phyloP scores from a whole-genome alignment of 2,888 invertebrate genomes.

The Cecidostiba fungosa region DNA sequence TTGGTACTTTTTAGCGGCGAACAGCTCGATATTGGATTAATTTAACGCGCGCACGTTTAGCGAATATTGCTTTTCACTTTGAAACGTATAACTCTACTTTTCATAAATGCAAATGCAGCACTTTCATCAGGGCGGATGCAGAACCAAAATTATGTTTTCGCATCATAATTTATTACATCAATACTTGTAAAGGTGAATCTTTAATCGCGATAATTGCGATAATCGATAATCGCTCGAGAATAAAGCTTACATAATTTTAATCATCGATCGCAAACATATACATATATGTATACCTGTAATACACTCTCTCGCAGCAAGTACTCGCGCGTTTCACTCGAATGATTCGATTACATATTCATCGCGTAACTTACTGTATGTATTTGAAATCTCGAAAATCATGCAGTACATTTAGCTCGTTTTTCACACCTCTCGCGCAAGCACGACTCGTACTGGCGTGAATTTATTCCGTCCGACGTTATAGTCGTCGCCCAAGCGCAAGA shows the following conservation, averaged over 20 bases:
- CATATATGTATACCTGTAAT: neutral
- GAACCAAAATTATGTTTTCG: too few species aligned
- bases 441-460: conserved; percentile 1
- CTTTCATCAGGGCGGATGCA: too few species aligned
- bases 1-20: neutral
- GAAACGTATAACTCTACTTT: too few species aligned
- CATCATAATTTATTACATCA: too few species aligned
- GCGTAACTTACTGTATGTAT: conserved; percentile 24
- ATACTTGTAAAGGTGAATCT: too few species aligned
- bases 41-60: too few species aligned
- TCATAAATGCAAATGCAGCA: too few species aligned
- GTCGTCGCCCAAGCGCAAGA: neutral
- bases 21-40: too few species aligned
- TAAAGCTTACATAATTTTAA: neutral
- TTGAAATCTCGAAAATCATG: conserved; percentile 34
- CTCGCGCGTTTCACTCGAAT: neutral
- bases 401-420: conserved; percentile 30
- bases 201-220: too few species aligned
- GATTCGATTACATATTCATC: conserved; percentile 31
- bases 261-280: neutral
- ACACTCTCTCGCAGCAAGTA: neutral
- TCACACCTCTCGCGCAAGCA: neutral
- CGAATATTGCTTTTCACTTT: too few species aligned
- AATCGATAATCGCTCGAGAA: too few species aligned
- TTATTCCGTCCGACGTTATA: conserved; percentile 23